A percentile compares a stretch with the other conserved stretches of the same genome.
These are phyloP conservation scores for Papilio demoleus DNA, from an alignment of 2,888 invertebrate genomes.

Conservation along the genomic window DNA sequence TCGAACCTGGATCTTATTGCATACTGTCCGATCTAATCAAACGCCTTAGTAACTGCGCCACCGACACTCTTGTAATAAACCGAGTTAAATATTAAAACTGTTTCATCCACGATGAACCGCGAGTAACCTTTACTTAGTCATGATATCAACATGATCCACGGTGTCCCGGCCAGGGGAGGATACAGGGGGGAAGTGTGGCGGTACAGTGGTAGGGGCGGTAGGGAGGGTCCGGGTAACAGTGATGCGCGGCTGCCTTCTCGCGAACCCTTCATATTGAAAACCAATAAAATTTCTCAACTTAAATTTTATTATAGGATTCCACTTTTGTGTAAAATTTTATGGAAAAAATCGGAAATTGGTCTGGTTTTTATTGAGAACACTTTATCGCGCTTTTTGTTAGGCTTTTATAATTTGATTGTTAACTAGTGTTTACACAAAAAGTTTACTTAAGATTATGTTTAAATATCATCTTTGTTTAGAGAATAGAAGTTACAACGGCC, in stretches of 20 bases:
- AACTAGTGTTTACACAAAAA: not conserved
- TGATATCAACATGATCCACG: not conserved
- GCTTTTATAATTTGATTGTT: not conserved
- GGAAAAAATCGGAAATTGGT: slow-evolving; percentile 5
- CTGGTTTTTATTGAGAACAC: not conserved
- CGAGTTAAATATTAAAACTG: not conserved
- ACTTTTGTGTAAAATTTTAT: slow-evolving; percentile 3
- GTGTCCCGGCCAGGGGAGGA: not conserved
- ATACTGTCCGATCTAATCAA: too few relatives aligned
- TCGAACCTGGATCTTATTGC: too few relatives aligned
- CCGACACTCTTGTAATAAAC: too few relatives aligned
- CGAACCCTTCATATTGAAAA: slow-evolving; percentile 15
- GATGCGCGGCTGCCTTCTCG: not conserved
- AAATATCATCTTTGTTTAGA: not conserved
- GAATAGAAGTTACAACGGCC: too few relatives aligned
- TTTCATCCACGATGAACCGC: not conserved
- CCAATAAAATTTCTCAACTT: slow-evolving; percentile 12
- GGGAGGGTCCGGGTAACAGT: not conserved
- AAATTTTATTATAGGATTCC: slow-evolving; percentile 10
- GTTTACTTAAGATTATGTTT: too few relatives aligned
- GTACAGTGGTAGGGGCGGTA: not conserved
- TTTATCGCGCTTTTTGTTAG: not conserved
- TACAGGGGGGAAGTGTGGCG: too few relatives aligned
- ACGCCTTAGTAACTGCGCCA: too few relatives aligned
- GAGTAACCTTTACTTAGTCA: not conserved